phyloP scores from a whole-genome alignment of 2,113 vertebrate genomes.

The Anarhynchus alexandrinus region DNA sequence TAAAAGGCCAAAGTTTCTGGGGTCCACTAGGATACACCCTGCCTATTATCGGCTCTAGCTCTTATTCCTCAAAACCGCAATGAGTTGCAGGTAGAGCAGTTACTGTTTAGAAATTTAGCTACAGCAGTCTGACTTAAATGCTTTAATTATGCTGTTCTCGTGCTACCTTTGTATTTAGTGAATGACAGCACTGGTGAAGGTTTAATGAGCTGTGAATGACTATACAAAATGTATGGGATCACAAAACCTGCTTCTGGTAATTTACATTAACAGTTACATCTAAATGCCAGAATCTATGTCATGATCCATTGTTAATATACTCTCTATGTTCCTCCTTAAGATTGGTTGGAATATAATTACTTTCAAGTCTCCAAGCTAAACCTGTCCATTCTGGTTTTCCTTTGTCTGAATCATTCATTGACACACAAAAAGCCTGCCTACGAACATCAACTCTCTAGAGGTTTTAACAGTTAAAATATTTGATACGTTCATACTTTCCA shows the following conservation, averaged over 20 bases:
- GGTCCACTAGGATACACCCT: not conserved
- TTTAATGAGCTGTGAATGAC: constrained; percentile 60
- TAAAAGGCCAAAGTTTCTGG: not conserved
- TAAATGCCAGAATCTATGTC: constrained; percentile 22
- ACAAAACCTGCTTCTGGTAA: constrained; percentile 46
- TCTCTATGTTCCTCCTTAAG: not conserved
- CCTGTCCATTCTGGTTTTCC: constrained; percentile 21
- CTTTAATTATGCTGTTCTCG: constrained; percentile 37
- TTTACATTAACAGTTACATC: constrained; percentile 49
- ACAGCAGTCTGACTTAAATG: constrained; percentile 6
- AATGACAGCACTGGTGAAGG: constrained; percentile 25
- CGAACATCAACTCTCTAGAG: not conserved
- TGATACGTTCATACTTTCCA: not conserved
- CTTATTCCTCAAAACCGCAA: not conserved
- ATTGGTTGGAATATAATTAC: constrained; percentile 1
- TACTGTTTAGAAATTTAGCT: constrained; percentile 14
- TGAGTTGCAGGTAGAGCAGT: not conserved
- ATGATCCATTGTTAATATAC: constrained; percentile 28
- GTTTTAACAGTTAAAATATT: constrained; percentile 18
- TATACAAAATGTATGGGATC: constrained; percentile 30
- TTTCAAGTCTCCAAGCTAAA: constrained; percentile 33
- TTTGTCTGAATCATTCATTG: not conserved
- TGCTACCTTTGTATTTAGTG: constrained; percentile 33
- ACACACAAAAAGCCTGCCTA: not conserved
- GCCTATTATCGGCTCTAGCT: not conserved